Evolutionary conservation across 2,113 vertebrate species (phyloP).

Genomic region (Chitala chitala): DNA sequence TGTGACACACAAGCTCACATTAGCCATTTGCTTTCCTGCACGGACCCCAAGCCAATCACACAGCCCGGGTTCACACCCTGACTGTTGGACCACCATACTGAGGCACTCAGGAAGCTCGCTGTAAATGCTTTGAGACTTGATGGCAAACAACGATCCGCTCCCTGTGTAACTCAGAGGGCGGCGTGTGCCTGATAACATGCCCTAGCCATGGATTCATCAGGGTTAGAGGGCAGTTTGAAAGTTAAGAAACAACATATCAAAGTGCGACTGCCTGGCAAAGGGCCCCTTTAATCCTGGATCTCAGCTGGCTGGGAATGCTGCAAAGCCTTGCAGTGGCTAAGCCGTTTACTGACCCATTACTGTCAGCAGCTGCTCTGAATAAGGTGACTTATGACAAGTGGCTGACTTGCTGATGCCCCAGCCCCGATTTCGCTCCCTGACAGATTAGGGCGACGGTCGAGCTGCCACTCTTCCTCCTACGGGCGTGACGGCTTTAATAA

Average conservation of each 20-base stretch:
- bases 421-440: slow-evolving; percentile 55
- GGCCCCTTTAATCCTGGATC: slow-evolving; percentile 1
- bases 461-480: slow-evolving; percentile 52
- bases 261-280: background rate
- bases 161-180: no score
- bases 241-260: background rate
- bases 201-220: background rate
- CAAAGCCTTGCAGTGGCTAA: background rate
- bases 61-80: background rate
- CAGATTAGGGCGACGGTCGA: slow-evolving; percentile 61
- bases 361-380: slow-evolving; percentile 45
- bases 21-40: background rate
- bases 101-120: background rate
- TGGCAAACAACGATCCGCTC: background rate
- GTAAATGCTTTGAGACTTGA: background rate
- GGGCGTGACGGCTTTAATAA: slow-evolving; percentile 62
- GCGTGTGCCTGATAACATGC: background rate
- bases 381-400: slow-evolving; percentile 60
- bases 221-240: slow-evolving; percentile 13
- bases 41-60: background rate
- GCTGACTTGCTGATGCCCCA: slow-evolving; percentile 40
- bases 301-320: background rate
- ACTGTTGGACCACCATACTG: background rate
- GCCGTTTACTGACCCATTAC: slow-evolving; percentile 1
- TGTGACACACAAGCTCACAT: background rate